Conservation (phyloP, 2,888 invertebrate species). For the Stenotaenia linearis region DNA sequence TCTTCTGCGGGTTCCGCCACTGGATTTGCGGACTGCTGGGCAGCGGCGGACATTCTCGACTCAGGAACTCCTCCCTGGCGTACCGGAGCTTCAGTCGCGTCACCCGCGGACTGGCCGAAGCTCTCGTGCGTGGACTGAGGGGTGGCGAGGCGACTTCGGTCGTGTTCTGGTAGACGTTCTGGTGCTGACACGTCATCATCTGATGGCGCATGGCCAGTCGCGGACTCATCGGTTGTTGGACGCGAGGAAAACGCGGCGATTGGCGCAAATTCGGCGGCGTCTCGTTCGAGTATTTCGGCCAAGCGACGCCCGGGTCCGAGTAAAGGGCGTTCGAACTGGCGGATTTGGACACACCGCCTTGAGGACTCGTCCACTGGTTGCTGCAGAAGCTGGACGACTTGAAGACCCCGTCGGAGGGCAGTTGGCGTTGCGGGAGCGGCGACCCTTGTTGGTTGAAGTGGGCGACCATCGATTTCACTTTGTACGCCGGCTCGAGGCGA, state of each 20-base stretch:
- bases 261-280: not conserved
- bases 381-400: not conserved
- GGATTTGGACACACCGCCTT: not conserved
- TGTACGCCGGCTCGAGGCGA: not conserved
- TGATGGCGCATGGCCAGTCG: not conserved
- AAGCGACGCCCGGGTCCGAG: not conserved
- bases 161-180: no score
- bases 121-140: not conserved
- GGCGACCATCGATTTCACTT: not conserved
- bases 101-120: not conserved
- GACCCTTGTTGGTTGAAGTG: not conserved
- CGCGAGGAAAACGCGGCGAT: not conserved
- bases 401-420: not conserved
- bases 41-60: slow-evolving; percentile 45
- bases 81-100: slow-evolving; percentile 56
- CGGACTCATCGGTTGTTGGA: not conserved
- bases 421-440: not conserved
- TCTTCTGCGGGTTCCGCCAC: not conserved
- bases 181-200: not conserved
- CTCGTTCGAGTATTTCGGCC: not conserved
- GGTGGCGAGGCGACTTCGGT: not conserved
- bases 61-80: slow-evolving; percentile 67
- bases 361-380: not conserved
- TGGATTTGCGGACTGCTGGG: slow-evolving; percentile 28
- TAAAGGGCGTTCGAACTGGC: not conserved